A percentile compares a stretch with the other conserved stretches of the same genome.
Conservation (phyloP, 2,888 invertebrate genomes). For the Itoplectis maculator region DNA sequence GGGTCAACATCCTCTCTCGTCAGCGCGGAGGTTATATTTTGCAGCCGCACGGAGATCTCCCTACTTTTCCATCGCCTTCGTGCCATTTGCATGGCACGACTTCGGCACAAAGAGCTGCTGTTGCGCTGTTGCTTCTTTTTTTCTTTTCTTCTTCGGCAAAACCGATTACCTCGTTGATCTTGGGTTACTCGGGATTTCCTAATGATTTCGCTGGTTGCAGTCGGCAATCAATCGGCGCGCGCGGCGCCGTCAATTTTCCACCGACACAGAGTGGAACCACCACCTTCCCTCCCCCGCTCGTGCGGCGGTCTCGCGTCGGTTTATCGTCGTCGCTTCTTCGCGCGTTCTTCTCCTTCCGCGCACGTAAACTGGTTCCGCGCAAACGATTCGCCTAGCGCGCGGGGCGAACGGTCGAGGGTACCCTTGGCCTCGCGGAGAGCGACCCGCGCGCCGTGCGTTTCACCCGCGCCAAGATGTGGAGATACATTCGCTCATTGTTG, state of each 20-base stretch:
- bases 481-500: not conserved
- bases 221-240: conserved; percentile 11
- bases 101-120: not conserved
- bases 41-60: conserved; percentile 77
- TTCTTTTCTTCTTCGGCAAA: too few species aligned
- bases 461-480: not conserved
- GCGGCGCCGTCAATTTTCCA: not conserved
- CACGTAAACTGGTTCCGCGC: conserved; percentile 75
- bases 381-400: conserved; percentile 40
- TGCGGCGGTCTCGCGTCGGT: conserved; percentile 3
- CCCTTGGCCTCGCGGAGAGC: conserved; percentile 79
- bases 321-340: conserved; percentile 33
- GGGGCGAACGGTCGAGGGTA: conserved; percentile 66
- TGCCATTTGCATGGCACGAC: conserved; percentile 30
- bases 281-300: conserved; percentile 54
- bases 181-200: not conserved
- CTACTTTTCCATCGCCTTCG: conserved; percentile 80
- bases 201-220: not conserved
- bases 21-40: conserved; percentile 32
- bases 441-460: conserved; percentile 71
- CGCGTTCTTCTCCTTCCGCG: too few species aligned
- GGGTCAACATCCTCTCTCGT: conserved; percentile 85
- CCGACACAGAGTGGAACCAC: not conserved
- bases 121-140: too few species aligned
- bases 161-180: not conserved